Evolutionary conservation across 2,888 invertebrate species (phyloP).

Genomic region (Miltochrista miniata): DNA sequence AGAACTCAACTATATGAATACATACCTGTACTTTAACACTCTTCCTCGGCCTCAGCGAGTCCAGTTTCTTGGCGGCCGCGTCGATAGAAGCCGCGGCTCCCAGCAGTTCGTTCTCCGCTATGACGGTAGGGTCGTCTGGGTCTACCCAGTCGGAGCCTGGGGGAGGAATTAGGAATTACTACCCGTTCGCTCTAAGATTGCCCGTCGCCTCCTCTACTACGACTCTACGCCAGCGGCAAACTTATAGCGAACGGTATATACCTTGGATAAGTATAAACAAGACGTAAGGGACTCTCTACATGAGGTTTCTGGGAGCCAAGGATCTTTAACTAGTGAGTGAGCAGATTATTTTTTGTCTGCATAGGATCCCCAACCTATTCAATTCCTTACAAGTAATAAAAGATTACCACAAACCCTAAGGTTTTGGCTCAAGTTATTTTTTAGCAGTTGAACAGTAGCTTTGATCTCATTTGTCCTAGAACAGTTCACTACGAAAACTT

Average conservation of each 20-base stretch:
- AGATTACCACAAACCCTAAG: neutral
- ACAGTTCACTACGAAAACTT: neutral
- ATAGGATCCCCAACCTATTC: too few species aligned
- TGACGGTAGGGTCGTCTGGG: slow-evolving; percentile 98
- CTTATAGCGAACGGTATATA: too few species aligned
- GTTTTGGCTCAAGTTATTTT: neutral
- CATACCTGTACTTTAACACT: slow-evolving; percentile 87
- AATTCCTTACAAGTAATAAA: too few species aligned
- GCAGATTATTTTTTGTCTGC: too few species aligned
- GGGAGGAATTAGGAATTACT: neutral
- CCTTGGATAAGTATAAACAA: too few species aligned
- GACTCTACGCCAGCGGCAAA: too few species aligned
- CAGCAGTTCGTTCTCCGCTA: slow-evolving; percentile 98
- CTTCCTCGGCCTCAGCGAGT: slow-evolving; percentile 93
- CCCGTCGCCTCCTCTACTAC: too few species aligned
- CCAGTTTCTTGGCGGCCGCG: slow-evolving; percentile 97
- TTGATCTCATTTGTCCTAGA: too few species aligned
- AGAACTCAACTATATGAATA: neutral
- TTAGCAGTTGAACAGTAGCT: neutral
- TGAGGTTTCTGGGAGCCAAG: too few species aligned
- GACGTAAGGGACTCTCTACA: too few species aligned
- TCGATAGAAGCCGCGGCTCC: slow-evolving; percentile 99
- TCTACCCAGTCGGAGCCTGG: slow-evolving; percentile 96
- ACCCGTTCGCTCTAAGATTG: neutral
- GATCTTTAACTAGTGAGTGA: too few species aligned